Percentiles rank a stretch among this genome's conserved stretches.
These are phyloP conservation scores for Scyliorhinus canicula DNA, from an alignment of 2,797 vertebrate genomes.

Conservation along the genomic window DNA sequence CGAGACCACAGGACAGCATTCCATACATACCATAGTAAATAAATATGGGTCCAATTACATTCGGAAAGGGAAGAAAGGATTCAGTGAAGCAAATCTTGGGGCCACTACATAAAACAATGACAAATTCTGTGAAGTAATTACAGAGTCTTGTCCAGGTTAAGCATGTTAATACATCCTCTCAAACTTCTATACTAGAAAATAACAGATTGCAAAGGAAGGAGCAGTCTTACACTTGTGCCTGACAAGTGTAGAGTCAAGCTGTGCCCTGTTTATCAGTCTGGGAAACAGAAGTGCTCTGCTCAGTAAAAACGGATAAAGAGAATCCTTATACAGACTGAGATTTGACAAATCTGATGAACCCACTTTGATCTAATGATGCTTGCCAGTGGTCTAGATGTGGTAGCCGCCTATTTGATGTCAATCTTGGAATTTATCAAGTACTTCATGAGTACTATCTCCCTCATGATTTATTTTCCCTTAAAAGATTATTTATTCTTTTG, in stretches of 20 bases:
- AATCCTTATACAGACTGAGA: neutral
- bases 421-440: neutral
- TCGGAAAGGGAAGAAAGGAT: neutral
- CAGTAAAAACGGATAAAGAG: slow-evolving; percentile 29
- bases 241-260: slow-evolving; percentile 33
- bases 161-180: slow-evolving; percentile 22
- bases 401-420: neutral
- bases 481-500: neutral
- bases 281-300: slow-evolving; percentile 32
- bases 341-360: neutral
- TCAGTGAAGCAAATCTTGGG: neutral
- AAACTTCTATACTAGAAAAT: slow-evolving; percentile 16
- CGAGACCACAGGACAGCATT: neutral
- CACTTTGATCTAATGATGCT: slow-evolving; percentile 2
- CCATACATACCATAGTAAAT: neutral
- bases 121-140: slow-evolving; percentile 6
- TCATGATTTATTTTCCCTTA: neutral
- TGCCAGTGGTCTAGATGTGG: neutral
- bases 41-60: neutral
- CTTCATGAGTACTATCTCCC: neutral
- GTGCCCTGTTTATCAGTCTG: slow-evolving; percentile 33
- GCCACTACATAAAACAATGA: neutral
- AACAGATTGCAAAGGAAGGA: slow-evolving; percentile 36
- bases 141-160: neutral
- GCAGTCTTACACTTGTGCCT: slow-evolving; percentile 33